phyloP scores from a whole-genome alignment of 2,888 invertebrate genomes.

The Ophion obscuratus region DNA sequence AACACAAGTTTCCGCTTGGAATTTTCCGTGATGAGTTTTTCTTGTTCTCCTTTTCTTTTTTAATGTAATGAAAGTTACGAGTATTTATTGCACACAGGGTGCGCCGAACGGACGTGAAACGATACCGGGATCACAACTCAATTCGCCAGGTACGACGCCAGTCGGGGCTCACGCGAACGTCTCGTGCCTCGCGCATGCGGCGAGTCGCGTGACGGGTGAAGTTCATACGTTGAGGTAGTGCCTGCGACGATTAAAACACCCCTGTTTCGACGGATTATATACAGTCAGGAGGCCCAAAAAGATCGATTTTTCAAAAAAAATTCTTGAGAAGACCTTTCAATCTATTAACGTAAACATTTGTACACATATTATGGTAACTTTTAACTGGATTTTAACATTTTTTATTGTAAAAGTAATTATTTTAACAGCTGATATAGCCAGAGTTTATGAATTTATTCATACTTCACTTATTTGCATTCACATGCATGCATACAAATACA shows the following conservation, averaged over 20 bases:
- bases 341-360: no score
- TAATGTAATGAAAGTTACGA: constrained; percentile 5
- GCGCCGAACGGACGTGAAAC: constrained; percentile 51
- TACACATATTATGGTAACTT: no score
- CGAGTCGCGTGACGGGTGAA: not conserved
- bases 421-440: no score
- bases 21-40: not conserved
- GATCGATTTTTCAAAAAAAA: no score
- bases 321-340: no score
- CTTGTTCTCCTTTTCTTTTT: not conserved
- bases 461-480: no score
- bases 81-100: constrained; percentile 56
- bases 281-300: no score
- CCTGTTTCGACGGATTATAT: not conserved
- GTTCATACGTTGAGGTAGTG: not conserved
- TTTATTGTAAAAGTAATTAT: no score
- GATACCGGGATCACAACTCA: constrained; percentile 31
- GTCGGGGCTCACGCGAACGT: not conserved
- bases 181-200: not conserved
- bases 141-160: constrained; percentile 52
- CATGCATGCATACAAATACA: no score
- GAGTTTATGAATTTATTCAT: no score
- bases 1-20: constrained; percentile 17
- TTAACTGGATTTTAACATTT: no score
- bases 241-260: not conserved